Conservation (phyloP, 2,113 vertebrate genomes). For the Elephantulus edwardii region DNA sequence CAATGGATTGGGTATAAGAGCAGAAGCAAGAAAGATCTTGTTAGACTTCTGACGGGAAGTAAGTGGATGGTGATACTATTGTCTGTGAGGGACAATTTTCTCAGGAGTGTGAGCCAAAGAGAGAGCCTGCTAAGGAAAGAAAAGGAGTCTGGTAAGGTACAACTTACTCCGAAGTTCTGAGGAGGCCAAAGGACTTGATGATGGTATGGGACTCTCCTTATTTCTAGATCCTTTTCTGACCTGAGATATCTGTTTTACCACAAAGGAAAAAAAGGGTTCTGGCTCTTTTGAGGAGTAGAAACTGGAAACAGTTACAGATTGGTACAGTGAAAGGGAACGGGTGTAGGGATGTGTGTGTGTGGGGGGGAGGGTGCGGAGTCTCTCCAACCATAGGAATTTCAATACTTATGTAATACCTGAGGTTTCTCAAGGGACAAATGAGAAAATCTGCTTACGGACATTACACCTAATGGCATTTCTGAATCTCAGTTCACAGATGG, state of each 20-base stretch:
- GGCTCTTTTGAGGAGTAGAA: background rate
- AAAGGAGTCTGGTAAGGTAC: background rate
- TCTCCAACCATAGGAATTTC: constrained; percentile 18
- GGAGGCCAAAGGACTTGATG: background rate
- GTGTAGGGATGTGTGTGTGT: background rate
- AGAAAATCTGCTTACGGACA: constrained; percentile 5
- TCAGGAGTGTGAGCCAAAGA: background rate
- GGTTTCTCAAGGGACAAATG: constrained; percentile 37
- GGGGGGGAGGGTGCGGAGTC: background rate
- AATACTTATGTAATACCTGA: constrained; percentile 1
- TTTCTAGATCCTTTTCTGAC: background rate
- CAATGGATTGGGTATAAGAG: background rate
- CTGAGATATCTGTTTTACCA: background rate
- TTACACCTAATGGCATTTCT: constrained; percentile 29
- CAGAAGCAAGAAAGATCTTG: background rate
- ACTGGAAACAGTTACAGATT: background rate
- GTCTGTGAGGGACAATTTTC: background rate
- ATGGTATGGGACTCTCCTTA: background rate
- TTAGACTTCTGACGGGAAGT: background rate
- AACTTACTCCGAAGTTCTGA: background rate
- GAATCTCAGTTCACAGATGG: constrained; percentile 24
- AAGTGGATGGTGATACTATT: background rate
- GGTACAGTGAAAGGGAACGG: background rate
- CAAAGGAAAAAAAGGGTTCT: background rate
- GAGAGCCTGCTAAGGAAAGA: background rate